Conservation (phyloP, 2,888 invertebrate species). For the Andrena marginata region DNA sequence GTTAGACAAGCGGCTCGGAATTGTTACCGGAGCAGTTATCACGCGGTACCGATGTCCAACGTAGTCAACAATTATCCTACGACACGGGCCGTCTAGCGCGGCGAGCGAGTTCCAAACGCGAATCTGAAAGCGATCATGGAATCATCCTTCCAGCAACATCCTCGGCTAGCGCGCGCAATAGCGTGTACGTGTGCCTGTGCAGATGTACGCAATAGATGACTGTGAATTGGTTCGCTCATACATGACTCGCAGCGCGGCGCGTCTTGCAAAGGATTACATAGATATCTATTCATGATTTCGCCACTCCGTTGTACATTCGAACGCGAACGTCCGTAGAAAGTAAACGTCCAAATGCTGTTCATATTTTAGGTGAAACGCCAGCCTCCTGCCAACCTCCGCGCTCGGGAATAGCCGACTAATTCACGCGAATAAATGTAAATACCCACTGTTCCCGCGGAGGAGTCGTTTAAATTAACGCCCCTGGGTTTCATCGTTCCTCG, state of each 20-base stretch:
- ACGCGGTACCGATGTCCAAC: slow-evolving; percentile 24
- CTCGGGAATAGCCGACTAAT: neutral
- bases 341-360: slow-evolving; percentile 56
- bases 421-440: neutral
- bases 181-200: slow-evolving; percentile 7
- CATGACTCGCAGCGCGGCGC: slow-evolving; percentile 50
- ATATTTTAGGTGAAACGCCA: slow-evolving; percentile 58
- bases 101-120: slow-evolving; percentile 1
- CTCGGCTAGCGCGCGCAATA: slow-evolving; percentile 27
- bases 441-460: neutral
- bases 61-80: slow-evolving; percentile 48
- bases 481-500: neutral
- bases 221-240: slow-evolving; percentile 61
- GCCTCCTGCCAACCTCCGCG: neutral
- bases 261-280: slow-evolving; percentile 63
- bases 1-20: slow-evolving; percentile 31
- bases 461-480: neutral
- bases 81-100: slow-evolving; percentile 7
- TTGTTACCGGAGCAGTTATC: slow-evolving; percentile 26
- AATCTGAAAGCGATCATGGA: slow-evolving; percentile 32
- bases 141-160: slow-evolving; percentile 9
- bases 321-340: slow-evolving; percentile 61
- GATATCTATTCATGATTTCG: slow-evolving; percentile 66
- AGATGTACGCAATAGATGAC: slow-evolving; percentile 58
- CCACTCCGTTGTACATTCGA: slow-evolving; percentile 59